Percentiles rank a stretch among this genome's conserved stretches.
Evolutionary conservation across 1,140 invertebrate species (phyloP).

Genomic region (Helicoverpa armigera): DNA sequence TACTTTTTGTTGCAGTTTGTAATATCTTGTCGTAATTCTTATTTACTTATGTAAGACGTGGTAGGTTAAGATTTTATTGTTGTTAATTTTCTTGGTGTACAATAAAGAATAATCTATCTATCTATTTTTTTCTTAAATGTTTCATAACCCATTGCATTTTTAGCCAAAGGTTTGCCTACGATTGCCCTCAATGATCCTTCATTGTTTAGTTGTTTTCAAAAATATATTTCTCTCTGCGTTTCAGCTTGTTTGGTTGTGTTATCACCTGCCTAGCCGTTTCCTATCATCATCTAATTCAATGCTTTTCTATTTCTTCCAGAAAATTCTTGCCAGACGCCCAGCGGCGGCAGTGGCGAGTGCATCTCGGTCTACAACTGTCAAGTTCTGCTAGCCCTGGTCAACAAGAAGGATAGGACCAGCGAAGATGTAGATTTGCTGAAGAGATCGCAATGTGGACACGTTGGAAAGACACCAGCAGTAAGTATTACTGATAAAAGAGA

Average conservation of each 20-base stretch:
- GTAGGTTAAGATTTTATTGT: too few species aligned
- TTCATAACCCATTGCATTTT: background rate
- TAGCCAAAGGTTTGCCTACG: background rate
- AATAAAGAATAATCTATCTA: too few species aligned
- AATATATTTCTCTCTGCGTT: too few species aligned
- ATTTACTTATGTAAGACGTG: too few species aligned
- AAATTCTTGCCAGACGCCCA: slow-evolving; percentile 51
- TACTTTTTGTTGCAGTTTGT: too few species aligned
- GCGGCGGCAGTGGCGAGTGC: slow-evolving; percentile 54
- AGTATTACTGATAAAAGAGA: background rate
- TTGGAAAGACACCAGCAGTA: slow-evolving; percentile 55
- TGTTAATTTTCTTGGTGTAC: too few species aligned
- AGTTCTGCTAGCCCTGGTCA: slow-evolving; percentile 51
- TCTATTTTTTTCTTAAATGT: too few species aligned
- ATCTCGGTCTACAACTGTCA: slow-evolving; percentile 59
- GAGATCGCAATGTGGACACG: slow-evolving; percentile 71
- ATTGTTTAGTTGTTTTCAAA: too few species aligned
- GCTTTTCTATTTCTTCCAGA: slow-evolving; percentile 55
- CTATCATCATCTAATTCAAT: background rate
- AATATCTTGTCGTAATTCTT: too few species aligned
- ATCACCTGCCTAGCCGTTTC: too few species aligned
- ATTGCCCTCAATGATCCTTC: too few species aligned
- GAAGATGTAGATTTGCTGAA: slow-evolving; percentile 51
- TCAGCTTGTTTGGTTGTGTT: too few species aligned
- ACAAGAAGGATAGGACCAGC: slow-evolving; percentile 50